These are phyloP conservation scores for Microcebus jonahi DNA, from an alignment of 2,113 vertebrate species.

Conservation along the genomic window DNA sequence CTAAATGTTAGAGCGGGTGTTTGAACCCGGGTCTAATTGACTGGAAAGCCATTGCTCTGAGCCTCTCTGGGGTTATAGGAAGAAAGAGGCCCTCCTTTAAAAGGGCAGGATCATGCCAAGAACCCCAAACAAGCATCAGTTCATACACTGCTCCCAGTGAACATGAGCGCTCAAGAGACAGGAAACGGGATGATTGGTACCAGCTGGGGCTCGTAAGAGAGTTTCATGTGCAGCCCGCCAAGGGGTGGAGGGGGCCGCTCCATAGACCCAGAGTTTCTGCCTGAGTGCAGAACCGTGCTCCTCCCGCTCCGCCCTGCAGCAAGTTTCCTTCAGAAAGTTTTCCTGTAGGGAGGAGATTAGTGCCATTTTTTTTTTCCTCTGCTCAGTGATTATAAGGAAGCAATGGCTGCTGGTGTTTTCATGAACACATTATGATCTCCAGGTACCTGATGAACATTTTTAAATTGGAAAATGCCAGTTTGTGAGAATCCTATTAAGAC, in stretches of 20 bases:
- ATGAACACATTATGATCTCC: neutral
- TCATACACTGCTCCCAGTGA: neutral
- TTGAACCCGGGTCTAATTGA: slow-evolving; percentile 15
- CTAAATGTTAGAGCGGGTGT: neutral
- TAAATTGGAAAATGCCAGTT: slow-evolving; percentile 2
- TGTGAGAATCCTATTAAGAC: neutral
- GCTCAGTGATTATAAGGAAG: neutral
- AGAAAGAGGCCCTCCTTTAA: slow-evolving; percentile 30
- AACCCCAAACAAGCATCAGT: neutral
- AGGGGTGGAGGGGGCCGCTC: neutral
- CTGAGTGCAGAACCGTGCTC: neutral
- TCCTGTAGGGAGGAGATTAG: neutral
- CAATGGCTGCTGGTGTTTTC: neutral
- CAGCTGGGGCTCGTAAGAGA: slow-evolving; percentile 55
- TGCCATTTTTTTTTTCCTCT: neutral
- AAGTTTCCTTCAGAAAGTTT: neutral
- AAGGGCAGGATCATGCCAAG: neutral
- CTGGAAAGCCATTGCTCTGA: neutral
- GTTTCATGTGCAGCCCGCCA: neutral
- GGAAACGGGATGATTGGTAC: slow-evolving; percentile 56
- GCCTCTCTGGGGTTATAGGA: neutral
- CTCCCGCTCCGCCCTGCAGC: neutral
- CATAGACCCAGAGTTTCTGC: neutral
- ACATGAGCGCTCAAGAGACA: neutral
- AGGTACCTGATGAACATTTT: neutral